Base-by-base conservation (phyloP, 2,113 vertebrate genomes). In the Leptosomus discolor region DNA sequence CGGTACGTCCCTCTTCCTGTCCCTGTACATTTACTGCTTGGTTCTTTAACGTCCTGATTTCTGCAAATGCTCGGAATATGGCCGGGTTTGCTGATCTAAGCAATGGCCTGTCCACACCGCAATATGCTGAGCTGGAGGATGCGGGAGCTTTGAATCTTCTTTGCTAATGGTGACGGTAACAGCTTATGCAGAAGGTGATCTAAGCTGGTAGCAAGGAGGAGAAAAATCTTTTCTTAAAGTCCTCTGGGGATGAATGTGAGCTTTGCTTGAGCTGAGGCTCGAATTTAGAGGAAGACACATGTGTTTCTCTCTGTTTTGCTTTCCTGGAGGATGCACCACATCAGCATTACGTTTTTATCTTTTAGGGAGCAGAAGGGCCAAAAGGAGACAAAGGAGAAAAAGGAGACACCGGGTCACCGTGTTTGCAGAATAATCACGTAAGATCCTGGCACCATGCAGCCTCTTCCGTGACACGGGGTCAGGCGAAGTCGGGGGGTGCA, bases 361-460 rank as follows among this genome's bases (percentile, higher is more conserved):
- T 48, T 74, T 78, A 99, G 99, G 99, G 99, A 27, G 65, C 98
- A 88, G 99, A 99, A 11, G 99, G 99, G 70, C 98, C 98, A 43
- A 99, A 98, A 95, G 99, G 99, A 86, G 99, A 99, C 65, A 99
- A 98, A 88, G 99, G 99, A 90, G 99, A 99, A 64, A 99, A 99
- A 82, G 99, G 99, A 80, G 99, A 99, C 92, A 98, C 98, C 0
- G 98, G 98, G 17, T 96, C 94, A 13, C 98, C 98, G 0, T 97
- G 89, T 39, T 91, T 99, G 74, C 98, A 99, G 69, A 99, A 99
- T 65, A 99, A 98, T 92, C 98, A 99, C 85, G 99, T 99, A 93
- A 98, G 98, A 70, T 23, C 54, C 18, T 24, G 63, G 41, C n/a
- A 37, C 13, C 5, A 3, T 8, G 34, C 73, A 73, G 9, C 34